These are phyloP conservation scores for Centruroides sculpturatus DNA, from an alignment of 1,140 invertebrate species.

Conservation along the genomic window DNA sequence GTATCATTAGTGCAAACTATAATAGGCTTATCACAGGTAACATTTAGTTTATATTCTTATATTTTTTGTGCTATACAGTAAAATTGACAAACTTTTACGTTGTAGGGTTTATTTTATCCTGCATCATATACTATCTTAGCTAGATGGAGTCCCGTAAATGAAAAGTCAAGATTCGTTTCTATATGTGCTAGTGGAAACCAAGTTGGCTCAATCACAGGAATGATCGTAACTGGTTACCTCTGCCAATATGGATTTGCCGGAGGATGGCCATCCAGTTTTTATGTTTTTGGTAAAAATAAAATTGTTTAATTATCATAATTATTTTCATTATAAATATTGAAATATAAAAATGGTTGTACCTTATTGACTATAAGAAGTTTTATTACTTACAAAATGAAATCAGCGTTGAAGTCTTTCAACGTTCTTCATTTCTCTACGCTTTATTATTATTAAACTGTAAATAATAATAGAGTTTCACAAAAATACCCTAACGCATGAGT, in stretches of 20 bases:
- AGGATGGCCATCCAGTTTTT: constrained; percentile 18
- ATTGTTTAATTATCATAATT: constrained; percentile 53
- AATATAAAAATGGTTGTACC: too few species aligned
- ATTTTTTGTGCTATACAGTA: too few species aligned
- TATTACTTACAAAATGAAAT: too few species aligned
- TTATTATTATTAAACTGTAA: too few species aligned
- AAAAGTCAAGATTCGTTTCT: neutral
- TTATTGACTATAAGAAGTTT: too few species aligned
- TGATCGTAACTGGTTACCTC: constrained; percentile 13
- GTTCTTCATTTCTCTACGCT: too few species aligned
- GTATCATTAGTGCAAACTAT: constrained; percentile 27
- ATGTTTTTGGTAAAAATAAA: constrained; percentile 8
- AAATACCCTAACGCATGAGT: too few species aligned
- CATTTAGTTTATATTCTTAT: neutral
- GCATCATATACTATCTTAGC: constrained; percentile 1
- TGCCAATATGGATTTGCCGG: constrained; percentile 11
- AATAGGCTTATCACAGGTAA: constrained; percentile 30
- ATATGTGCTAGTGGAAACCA: neutral
- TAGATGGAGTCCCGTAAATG: neutral
- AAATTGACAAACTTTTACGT: neutral
- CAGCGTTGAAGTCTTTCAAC: too few species aligned
- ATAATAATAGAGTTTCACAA: too few species aligned
- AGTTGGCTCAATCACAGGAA: constrained; percentile 8
- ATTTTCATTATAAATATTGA: too few species aligned
- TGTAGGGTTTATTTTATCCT: constrained; percentile 2